Evolutionary conservation across 92 coral and sea anemone genomes (phyloP).

Genomic region (Epizoanthus illoricatus): DNA sequence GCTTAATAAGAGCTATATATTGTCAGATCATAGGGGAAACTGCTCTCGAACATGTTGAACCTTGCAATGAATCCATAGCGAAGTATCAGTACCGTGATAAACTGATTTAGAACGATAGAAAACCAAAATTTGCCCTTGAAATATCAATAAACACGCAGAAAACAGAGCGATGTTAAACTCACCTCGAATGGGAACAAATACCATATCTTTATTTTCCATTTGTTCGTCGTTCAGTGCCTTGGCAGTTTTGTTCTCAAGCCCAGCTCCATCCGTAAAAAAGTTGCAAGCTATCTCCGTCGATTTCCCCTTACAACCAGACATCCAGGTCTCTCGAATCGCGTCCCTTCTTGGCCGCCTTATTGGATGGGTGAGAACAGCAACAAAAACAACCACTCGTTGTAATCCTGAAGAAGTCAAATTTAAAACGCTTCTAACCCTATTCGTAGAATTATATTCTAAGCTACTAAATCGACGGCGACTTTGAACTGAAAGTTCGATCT

Average conservation of each 20-base stretch:
- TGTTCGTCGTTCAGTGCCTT: slow-evolving; percentile 51
- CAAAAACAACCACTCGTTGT: slow-evolving; percentile 40
- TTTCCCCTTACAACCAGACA: slow-evolving; percentile 59
- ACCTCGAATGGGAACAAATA: slow-evolving; percentile 71
- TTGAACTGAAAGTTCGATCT: not conserved
- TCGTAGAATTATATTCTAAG: not conserved
- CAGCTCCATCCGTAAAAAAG: slow-evolving; percentile 84
- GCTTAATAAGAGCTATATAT: no score
- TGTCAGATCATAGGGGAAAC: no score
- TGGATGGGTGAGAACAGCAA: slow-evolving; percentile 81
- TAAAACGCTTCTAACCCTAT: not conserved
- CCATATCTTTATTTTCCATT: slow-evolving; percentile 58
- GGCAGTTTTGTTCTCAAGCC: slow-evolving; percentile 57
- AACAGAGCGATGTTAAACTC: not conserved
- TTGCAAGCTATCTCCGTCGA: slow-evolving; percentile 49
- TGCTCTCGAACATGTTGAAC: no score
- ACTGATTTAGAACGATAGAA: no score
- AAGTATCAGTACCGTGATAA: no score
- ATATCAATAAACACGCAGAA: not conserved
- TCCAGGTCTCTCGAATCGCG: slow-evolving; percentile 88
- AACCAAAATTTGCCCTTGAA: not conserved
- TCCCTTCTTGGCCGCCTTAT: slow-evolving; percentile 68
- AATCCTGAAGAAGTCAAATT: slow-evolving; percentile 10
- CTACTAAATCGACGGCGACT: not conserved
- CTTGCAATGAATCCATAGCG: no score